phyloP scores from a whole-genome alignment of 2,888 invertebrate genomes.

The Linnaemya tessellans region DNA sequence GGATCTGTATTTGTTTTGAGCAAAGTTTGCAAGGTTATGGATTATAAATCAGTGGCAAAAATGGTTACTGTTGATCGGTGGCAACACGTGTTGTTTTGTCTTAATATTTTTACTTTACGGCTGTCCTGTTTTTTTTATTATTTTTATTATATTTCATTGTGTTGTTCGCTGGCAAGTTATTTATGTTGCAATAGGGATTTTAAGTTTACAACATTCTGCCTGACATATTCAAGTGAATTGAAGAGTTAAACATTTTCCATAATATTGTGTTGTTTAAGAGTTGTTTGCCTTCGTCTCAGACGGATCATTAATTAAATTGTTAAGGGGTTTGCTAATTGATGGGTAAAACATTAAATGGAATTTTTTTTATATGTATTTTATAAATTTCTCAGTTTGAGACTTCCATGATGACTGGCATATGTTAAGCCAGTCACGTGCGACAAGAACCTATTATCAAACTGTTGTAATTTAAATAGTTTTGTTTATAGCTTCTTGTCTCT shows the following conservation, averaged over 20 bases:
- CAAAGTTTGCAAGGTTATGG: constrained; percentile 66
- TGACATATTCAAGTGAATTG: constrained; percentile 40
- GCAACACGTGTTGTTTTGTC: constrained; percentile 56
- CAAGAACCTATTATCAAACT: too few species aligned
- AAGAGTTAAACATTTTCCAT: constrained; percentile 49
- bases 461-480: too few species aligned
- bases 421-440: too few species aligned
- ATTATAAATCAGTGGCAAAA: constrained; percentile 71
- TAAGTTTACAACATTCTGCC: constrained; percentile 43
- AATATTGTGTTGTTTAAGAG: constrained; percentile 21
- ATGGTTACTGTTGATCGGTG: constrained; percentile 72
- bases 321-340: constrained; percentile 33
- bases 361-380: too few species aligned
- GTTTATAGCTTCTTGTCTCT: too few species aligned
- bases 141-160: background rate
- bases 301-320: constrained; percentile 25
- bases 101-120: constrained; percentile 3
- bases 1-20: constrained; percentile 33
- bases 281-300: background rate
- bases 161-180: constrained; percentile 40
- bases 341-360: constrained; percentile 24
- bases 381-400: too few species aligned
- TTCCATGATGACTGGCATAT: too few species aligned
- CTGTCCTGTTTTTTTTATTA: background rate
- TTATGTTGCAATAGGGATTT: constrained; percentile 62